These are phyloP conservation scores for Acronicta leporina DNA, from an alignment of 2,888 invertebrate species.

Conservation along the genomic window DNA sequence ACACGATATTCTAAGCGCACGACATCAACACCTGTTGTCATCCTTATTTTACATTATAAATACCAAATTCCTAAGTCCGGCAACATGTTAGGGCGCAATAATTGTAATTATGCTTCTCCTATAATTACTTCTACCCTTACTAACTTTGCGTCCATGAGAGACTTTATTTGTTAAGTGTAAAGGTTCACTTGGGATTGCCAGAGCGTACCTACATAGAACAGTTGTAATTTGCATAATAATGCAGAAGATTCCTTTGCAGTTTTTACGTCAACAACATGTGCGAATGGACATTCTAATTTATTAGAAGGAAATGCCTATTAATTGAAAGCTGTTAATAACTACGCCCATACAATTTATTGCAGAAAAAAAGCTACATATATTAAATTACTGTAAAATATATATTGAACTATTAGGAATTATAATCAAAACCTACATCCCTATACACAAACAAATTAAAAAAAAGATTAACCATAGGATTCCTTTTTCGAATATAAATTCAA, in stretches of 20 bases:
- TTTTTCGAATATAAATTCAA: not conserved
- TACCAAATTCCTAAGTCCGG: slow-evolving; percentile 34
- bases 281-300: slow-evolving; percentile 14
- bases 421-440: not conserved
- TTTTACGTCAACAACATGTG: slow-evolving; percentile 23
- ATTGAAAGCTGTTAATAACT: slow-evolving; percentile 12
- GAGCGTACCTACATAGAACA: not conserved
- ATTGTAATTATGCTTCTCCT: slow-evolving; percentile 36
- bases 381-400: too few species aligned
- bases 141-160: not conserved
- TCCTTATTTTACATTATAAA: slow-evolving; percentile 39
- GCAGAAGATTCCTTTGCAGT: slow-evolving; percentile 11
- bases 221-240: slow-evolving; percentile 31
- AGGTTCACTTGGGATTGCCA: not conserved
- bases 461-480: not conserved
- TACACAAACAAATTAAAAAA: not conserved
- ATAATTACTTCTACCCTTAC: slow-evolving; percentile 7
- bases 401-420: too few species aligned
- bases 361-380: slow-evolving; percentile 5
- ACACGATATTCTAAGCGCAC: slow-evolving; percentile 9
- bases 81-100: slow-evolving; percentile 40
- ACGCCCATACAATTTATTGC: slow-evolving; percentile 2
- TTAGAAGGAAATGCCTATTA: slow-evolving; percentile 4
- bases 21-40: slow-evolving; percentile 33
- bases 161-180: not conserved